Conservation (phyloP, 2,888 invertebrate species). For the Suillia variegata region DNA sequence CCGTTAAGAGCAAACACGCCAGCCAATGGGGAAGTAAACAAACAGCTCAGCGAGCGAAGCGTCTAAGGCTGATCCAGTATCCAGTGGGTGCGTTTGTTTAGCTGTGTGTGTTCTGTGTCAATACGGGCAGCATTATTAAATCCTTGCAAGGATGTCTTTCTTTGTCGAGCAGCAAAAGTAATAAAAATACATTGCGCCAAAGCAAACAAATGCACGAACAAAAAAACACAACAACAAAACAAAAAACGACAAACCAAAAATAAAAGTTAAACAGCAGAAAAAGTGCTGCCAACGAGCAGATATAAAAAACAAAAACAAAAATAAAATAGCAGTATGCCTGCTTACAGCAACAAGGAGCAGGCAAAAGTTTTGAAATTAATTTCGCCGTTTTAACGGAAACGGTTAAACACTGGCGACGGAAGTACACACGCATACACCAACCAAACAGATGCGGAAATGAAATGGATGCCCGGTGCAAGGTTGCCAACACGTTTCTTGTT, state of each 20-base stretch:
- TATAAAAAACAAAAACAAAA: neutral
- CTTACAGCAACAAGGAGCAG: neutral
- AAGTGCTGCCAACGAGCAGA: neutral
- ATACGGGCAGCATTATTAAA: conserved; percentile 1
- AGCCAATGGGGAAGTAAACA: neutral
- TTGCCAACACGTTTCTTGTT: too few relatives aligned
- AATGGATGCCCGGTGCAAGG: too few relatives aligned
- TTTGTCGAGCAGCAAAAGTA: neutral
- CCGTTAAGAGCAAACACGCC: conserved; percentile 2
- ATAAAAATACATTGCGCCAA: neutral
- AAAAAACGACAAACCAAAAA: neutral
- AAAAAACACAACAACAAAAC: neutral
- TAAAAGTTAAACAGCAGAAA: neutral
- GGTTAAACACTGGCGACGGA: neutral
- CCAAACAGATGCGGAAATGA: neutral
- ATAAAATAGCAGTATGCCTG: too few relatives aligned
- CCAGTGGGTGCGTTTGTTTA: neutral
- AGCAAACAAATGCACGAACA: neutral
- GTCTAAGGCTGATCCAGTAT: neutral
- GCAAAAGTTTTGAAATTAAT: conserved; percentile 5
- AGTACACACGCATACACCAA: neutral
- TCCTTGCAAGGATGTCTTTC: neutral
- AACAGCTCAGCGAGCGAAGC: neutral
- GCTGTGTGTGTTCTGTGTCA: neutral
- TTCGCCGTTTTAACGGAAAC: neutral